Evolutionary conservation across 2,888 invertebrate species (phyloP).

Genomic region (Galeruca laticollis): DNA sequence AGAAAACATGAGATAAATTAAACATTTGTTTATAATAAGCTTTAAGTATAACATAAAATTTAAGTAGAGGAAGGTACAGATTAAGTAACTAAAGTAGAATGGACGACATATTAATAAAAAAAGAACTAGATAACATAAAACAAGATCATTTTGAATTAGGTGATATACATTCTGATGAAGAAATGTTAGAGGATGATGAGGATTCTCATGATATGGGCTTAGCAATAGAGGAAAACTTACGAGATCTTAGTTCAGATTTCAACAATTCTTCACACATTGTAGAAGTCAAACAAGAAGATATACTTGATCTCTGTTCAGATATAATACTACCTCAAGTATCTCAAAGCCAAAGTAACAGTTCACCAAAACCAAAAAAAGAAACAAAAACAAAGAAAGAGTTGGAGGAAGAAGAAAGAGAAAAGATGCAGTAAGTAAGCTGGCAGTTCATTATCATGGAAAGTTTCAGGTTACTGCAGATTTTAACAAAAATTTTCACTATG

Average conservation of each 20-base stretch:
- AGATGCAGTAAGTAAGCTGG: slow-evolving; percentile 86
- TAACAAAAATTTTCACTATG: too few species aligned
- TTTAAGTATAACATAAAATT: background rate
- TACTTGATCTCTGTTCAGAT: slow-evolving; percentile 57
- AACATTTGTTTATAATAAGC: too few species aligned
- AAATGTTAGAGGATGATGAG: slow-evolving; percentile 59
- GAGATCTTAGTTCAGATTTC: slow-evolving; percentile 20
- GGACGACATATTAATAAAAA: slow-evolving; percentile 51
- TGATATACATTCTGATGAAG: slow-evolving; percentile 61
- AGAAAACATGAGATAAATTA: too few species aligned
- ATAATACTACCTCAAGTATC: slow-evolving; percentile 63
- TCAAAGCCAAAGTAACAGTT: slow-evolving; percentile 54
- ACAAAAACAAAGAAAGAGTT: slow-evolving; percentile 83
- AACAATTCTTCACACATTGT: slow-evolving; percentile 25
- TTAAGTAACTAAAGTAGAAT: slow-evolving; percentile 33
- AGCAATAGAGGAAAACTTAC: slow-evolving; percentile 58
- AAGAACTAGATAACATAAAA: slow-evolving; percentile 49
- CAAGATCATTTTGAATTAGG: slow-evolving; percentile 60
- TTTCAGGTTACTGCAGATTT: background rate
- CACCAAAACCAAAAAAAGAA: slow-evolving; percentile 72
- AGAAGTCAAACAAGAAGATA: slow-evolving; percentile 44
- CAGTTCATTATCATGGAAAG: too few species aligned
- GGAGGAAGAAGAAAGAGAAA: slow-evolving; percentile 94
- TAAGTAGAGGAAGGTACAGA: background rate
- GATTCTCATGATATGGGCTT: slow-evolving; percentile 57